Base-by-base conservation (phyloP, 2,113 vertebrate species). In the Hippocampus comes region DNA sequence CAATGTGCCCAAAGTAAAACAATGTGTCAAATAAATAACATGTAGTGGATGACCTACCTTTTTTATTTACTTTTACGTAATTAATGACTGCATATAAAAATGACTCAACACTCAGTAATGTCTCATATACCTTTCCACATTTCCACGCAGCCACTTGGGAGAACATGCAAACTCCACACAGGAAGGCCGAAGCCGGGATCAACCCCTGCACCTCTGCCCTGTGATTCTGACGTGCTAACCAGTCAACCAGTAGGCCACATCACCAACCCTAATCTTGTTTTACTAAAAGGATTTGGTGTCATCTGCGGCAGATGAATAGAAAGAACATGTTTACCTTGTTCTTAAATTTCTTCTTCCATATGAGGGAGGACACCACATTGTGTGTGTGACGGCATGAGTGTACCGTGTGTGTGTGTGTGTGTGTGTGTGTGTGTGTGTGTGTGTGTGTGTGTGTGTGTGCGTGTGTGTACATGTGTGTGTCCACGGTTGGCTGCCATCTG, bases 401-500 rank as follows among this genome's bases (percentile, higher is more conserved):
- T 55, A 21, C n/a, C 64, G 11, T 3, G n/a, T 3, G 4, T 56
- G 34, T 79, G 8, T 27, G n/a, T 23, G 8, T 27, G 18, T 9
- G 34, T 79, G 64, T 65, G 46, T 69, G 67, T 78, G 78, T 81
- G 77, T 23, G 8, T 27, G 18, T 9, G 34, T 79, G 64, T 65
- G 46, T 70, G 67, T 78, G 78, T 81, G 8, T 27, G 18, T 9
- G 34, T 79, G 64, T 65, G 46, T 70, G 67, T 78, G 78, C 79
- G 3, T 12, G 8, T 30, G 18, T 9, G 25, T 68, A 42, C 74
- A 48, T 79, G 65, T 65, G 46, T 70, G 67, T 78, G 78, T 81
- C 61, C 78, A 74, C 69, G 72, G 78, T 80, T 78, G 75, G 74
- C 75, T 73, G 76, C 73, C 67, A 83, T 79, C 75, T 72, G 84